These are phyloP conservation scores for Chaetops frenatus DNA, from an alignment of 2,113 vertebrate species.

Conservation along the genomic window DNA sequence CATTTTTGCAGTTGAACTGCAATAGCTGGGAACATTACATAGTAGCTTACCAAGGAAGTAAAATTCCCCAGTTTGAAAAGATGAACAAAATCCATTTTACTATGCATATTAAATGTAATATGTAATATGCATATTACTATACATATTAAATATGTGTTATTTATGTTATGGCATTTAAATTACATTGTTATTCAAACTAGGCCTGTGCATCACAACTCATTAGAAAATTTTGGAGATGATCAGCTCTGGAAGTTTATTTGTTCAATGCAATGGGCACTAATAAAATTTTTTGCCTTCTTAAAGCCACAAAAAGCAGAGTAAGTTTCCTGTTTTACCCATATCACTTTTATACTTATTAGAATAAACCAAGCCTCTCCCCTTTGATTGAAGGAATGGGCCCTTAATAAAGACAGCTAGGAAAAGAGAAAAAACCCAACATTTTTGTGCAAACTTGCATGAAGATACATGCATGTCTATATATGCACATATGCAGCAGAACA, in stretches of 20 bases:
- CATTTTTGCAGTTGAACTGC: not conserved
- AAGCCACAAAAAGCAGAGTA: not conserved
- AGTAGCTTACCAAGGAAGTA: not conserved
- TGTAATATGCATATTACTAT: not conserved
- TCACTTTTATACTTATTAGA: not conserved
- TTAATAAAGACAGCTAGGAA: not conserved
- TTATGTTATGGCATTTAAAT: not conserved
- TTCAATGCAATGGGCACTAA: not conserved
- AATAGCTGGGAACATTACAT: not conserved
- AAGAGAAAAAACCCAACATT: not conserved
- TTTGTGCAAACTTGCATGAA: not conserved
- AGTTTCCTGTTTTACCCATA: not conserved
- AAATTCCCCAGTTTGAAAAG: not conserved
- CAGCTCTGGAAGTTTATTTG: not conserved
- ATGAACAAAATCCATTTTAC: not conserved
- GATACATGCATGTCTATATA: rapidly evolving
- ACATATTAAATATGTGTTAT: not conserved
- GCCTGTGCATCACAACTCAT: not conserved
- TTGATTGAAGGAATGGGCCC: not conserved
- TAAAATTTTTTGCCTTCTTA: not conserved
- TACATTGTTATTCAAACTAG: not conserved
- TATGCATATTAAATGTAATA: not conserved
- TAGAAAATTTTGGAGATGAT: not conserved
- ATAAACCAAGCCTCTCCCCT: not conserved
- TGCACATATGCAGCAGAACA: not conserved